Evolutionary conservation across 2,797 vertebrate species (phyloP).

Genomic region (Sebastes aleutianus): DNA sequence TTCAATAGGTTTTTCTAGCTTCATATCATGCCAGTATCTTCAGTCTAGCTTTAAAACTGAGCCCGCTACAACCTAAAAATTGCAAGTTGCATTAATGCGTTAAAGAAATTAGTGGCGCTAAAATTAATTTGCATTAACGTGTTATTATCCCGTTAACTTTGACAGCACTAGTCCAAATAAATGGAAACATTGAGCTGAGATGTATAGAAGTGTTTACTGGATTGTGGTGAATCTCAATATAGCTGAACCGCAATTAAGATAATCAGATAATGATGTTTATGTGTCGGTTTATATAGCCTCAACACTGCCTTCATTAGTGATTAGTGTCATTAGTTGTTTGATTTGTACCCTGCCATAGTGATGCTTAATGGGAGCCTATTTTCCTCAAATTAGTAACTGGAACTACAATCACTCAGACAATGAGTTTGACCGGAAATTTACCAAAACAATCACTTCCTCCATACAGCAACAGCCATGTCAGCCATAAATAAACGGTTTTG

Average conservation of each 20-base stretch:
- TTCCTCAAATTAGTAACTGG: not conserved
- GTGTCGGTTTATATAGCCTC: not conserved
- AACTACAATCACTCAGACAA: not conserved
- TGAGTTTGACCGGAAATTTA: not conserved
- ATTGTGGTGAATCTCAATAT: not conserved
- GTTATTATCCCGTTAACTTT: not conserved
- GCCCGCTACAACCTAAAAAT: not conserved
- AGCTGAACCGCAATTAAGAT: not conserved
- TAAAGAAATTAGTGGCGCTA: not conserved
- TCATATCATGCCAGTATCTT: too few relatives aligned
- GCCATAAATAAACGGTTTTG: slow-evolving; percentile 32
- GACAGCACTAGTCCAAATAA: not conserved
- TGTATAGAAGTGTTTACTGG: not conserved
- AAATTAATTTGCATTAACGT: not conserved
- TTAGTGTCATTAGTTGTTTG: not conserved
- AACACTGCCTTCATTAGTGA: not conserved
- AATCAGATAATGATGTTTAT: not conserved
- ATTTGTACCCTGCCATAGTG: not conserved
- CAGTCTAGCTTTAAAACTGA: not conserved
- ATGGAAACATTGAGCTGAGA: not conserved
- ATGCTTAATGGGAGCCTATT: not conserved
- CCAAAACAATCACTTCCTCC: slow-evolving; percentile 12
- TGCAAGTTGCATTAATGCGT: not conserved
- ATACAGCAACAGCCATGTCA: not conserved
- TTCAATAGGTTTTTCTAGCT: too few relatives aligned